Evolutionary conservation across 2,888 invertebrate genomes (phyloP), one percentile per base, ranked within the genome.

Genomic region (Eupithecia dodoneata): DNA sequence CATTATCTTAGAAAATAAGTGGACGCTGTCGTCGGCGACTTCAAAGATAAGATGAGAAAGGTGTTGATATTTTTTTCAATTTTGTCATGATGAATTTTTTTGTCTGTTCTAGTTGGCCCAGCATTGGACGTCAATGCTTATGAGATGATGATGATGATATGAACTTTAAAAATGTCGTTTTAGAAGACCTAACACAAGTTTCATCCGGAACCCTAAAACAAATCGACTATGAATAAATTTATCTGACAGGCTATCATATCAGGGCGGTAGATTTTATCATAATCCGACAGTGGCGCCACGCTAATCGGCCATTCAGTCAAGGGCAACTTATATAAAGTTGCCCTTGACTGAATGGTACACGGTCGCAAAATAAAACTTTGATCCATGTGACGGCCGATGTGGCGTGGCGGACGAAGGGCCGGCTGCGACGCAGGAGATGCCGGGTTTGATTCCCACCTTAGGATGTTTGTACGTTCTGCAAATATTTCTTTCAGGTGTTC

Each of bases 301-400:
- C 41, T 71, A 47, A 74, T 76, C 76, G 76, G 76, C 45, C 71
- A 70, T 49, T 63, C 47, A 47, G 55, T 73, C 72, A 76, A 76
- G 76, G 73, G 44, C 70, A 63, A 44, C 18, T 65, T n/a, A n/a
- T n/a, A n/a, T n/a, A n/a, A n/a, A n/a, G n/a, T n/a, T n/a, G n/a
- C n/a, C n/a, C n/a, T n/a, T n/a, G n/a, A n/a, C n/a, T n/a, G n/a
- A n/a, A n/a, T n/a, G n/a, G n/a, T 12, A 12, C 63, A 63, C 12
- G 10, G 63, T 30, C 18, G 59, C 18, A 12, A 30, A 10, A 63
- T 30, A 63, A n/a, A 63, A 63, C 12, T 12, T 30, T 12, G 63
- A 63, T 18, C 63, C 63, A 18, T 47, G 2, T 30, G 30, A 30
- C 30, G 30, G 30, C 30, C 30, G 30, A 30, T 30, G 30, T 30